phyloP scores from a whole-genome alignment of 2,113 vertebrate genomes.

The human (Homo sapiens) region DNA sequence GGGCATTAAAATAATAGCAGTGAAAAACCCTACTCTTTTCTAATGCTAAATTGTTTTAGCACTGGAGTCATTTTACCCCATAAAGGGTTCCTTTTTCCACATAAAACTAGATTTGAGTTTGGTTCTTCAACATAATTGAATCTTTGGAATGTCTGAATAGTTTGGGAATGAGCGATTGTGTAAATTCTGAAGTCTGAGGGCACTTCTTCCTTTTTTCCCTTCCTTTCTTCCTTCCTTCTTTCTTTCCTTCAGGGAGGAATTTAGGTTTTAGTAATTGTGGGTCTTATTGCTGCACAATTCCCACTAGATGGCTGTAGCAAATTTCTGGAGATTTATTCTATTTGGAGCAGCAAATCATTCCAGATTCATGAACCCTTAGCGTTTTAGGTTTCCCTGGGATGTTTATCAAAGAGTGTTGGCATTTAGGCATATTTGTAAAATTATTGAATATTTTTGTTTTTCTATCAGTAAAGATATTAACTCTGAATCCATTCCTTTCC shows the following conservation, averaged over 20 bases:
- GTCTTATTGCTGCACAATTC: not conserved
- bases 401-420: not conserved
- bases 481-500: not conserved
- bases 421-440: slow-evolving; percentile 25
- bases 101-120: slow-evolving; percentile 32
- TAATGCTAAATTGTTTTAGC: slow-evolving; percentile 46
- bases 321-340: slow-evolving; percentile 11
- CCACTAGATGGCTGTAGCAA: not conserved
- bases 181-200: not conserved
- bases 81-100: not conserved
- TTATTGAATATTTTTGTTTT: not conserved
- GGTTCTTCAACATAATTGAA: not conserved
- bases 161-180: not conserved
- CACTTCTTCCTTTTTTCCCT: not conserved
- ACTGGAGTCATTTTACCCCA: slow-evolving; percentile 11
- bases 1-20: slow-evolving; percentile 51
- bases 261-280: not conserved
- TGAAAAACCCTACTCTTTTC: not conserved
- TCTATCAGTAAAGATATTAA: not conserved
- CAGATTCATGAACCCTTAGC: not conserved
- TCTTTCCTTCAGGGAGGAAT: not conserved
- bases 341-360: not conserved
- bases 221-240: not conserved
- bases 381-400: not conserved
- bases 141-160: not conserved